phyloP scores from a whole-genome alignment of 2,888 invertebrate species.

The Volucella zonaria region DNA sequence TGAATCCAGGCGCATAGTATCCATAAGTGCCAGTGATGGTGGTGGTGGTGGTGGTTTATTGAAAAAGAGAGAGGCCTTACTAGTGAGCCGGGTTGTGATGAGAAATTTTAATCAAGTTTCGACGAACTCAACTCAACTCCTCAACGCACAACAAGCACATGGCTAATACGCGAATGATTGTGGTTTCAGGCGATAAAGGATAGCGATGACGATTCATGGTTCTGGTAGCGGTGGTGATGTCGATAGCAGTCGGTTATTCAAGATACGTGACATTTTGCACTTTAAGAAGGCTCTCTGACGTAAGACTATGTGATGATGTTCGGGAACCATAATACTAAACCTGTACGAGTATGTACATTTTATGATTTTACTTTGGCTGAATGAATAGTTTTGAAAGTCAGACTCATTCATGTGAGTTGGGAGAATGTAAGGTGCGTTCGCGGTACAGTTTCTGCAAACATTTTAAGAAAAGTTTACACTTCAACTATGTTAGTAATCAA shows the following conservation, averaged over 20 bases:
- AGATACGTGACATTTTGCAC: slow-evolving; percentile 45
- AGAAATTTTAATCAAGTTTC: slow-evolving; percentile 71
- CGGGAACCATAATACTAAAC: slow-evolving; percentile 5
- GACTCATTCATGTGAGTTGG: not conserved
- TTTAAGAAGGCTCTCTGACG: not conserved
- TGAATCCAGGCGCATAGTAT: slow-evolving; percentile 36
- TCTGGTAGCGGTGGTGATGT: slow-evolving; percentile 3
- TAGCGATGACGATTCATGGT: slow-evolving; percentile 39
- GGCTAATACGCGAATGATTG: slow-evolving; percentile 16
- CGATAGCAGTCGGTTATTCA: slow-evolving; percentile 34
- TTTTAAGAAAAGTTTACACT: no score
- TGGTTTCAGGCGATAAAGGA: slow-evolving; percentile 38
- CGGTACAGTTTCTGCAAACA: no score
- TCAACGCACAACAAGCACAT: slow-evolving; percentile 1
- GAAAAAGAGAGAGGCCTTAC: slow-evolving; percentile 49
- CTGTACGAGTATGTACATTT: slow-evolving; percentile 25
- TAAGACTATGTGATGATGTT: slow-evolving; percentile 14
- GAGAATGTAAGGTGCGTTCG: not conserved
- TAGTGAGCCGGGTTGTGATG: slow-evolving; percentile 60
- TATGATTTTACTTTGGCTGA: not conserved
- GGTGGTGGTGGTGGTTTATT: slow-evolving; percentile 13
- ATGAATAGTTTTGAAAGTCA: not conserved
- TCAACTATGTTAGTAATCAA: no score
- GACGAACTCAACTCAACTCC: slow-evolving; percentile 42
- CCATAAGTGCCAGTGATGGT: not conserved